A percentile compares a stretch with the other conserved stretches of the same genome.
These are phyloP conservation scores for Tringa solitaria DNA, from an alignment of 2,113 vertebrate species.

Conservation along the genomic window DNA sequence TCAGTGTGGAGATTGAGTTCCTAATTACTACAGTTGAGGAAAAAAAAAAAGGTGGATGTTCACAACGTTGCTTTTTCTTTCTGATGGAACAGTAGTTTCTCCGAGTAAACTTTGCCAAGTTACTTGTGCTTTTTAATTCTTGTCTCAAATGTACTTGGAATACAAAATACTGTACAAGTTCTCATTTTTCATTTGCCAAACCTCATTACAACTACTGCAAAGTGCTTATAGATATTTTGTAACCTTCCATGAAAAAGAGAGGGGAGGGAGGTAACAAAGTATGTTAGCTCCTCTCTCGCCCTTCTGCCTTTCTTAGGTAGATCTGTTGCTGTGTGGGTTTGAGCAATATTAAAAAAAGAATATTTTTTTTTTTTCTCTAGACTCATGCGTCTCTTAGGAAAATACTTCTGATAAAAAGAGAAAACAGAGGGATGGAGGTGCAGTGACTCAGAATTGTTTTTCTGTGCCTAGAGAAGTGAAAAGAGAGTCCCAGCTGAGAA, in stretches of 20 bases:
- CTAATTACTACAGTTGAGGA: neutral
- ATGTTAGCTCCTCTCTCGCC: neutral
- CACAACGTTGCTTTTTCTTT: neutral
- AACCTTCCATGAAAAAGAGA: neutral
- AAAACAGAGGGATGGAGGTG: neutral
- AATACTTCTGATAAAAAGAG: neutral
- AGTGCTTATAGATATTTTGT: neutral
- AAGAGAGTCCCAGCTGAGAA: neutral
- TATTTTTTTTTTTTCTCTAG: neutral
- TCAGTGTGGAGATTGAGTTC: neutral
- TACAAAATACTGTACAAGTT: neutral
- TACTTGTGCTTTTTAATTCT: slow-evolving; percentile 13
- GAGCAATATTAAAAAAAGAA: neutral
- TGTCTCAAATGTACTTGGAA: neutral
- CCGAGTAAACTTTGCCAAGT: neutral
- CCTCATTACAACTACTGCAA: neutral
- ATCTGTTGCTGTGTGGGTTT: neutral
- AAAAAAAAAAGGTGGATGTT: neutral
- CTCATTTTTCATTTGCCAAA: neutral
- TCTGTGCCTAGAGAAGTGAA: neutral
- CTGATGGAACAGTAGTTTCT: neutral
- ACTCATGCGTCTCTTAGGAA: neutral
- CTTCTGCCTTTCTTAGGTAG: neutral
- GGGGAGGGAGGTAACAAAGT: neutral
- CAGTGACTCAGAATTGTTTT: slow-evolving; percentile 15